These are phyloP conservation scores for Rutpela maculata DNA, from an alignment of 2,888 invertebrate species.

Conservation along the genomic window DNA sequence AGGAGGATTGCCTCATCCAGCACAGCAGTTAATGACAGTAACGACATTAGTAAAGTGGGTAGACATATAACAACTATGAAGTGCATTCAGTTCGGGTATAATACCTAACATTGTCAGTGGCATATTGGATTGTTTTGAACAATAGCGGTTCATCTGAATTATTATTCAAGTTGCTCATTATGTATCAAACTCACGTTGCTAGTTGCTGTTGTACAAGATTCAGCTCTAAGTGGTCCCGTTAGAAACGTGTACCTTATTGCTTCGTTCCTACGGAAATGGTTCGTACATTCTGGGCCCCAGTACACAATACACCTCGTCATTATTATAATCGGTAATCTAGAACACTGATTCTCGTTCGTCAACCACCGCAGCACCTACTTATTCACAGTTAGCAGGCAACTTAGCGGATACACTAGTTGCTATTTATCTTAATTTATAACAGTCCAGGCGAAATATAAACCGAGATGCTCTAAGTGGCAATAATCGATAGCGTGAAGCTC, in stretches of 20 bases:
- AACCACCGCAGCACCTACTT: constrained; percentile 51
- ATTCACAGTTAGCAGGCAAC: constrained; percentile 47
- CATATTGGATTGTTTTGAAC: constrained; percentile 50
- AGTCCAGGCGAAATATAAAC: neutral
- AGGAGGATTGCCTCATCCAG: constrained; percentile 14
- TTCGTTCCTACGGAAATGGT: constrained; percentile 48
- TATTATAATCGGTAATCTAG: constrained; percentile 54
- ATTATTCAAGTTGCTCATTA: constrained; percentile 53
- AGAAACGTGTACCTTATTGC: constrained; percentile 46
- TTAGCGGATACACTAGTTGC: constrained; percentile 17
- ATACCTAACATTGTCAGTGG: constrained; percentile 45
- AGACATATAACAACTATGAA: constrained; percentile 30
- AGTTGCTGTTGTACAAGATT: constrained; percentile 48
- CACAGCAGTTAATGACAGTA: constrained; percentile 33
- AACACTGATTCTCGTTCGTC: constrained; percentile 52
- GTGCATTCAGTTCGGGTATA: constrained; percentile 34
- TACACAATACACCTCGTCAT: constrained; percentile 47
- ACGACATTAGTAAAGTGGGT: constrained; percentile 27
- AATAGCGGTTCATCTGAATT: constrained; percentile 51
- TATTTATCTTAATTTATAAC: neutral
- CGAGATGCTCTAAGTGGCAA: neutral
- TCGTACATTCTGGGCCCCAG: constrained; percentile 33
- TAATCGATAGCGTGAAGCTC: neutral
- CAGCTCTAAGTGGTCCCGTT: constrained; percentile 50
- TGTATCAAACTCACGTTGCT: constrained; percentile 50